Base-by-base conservation (phyloP, 1,140 invertebrate genomes). In the Protaetia brevitarsis region DNA sequence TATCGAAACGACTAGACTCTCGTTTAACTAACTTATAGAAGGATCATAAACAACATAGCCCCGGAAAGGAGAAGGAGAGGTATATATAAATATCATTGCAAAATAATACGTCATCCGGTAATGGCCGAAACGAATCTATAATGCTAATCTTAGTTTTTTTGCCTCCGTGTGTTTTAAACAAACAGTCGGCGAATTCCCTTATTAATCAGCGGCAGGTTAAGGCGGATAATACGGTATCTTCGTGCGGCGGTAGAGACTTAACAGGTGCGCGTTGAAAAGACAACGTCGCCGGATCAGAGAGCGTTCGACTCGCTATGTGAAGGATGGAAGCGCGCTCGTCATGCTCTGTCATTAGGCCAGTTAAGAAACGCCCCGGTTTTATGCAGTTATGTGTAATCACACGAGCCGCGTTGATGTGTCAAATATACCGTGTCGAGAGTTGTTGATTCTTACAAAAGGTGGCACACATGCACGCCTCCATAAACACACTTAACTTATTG, bases 321-420 rank as follows among this genome's bases (percentile, higher is more conserved):
- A 37, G 57, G 37, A 62, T 57, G 56, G 65, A 63, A 45, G 66
- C 65, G 57, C 37, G 63, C 41, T 23, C 34, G 37, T 58, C 26
- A 45, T 51, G 65, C 51, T 66, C 69, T 71, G 67, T 71, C 67
- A 71, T 71, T 71, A 71, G 67, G 59, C 63, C 57, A 67, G 60
- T 51, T 67, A 71, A 71, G 69, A 71, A 69, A 71, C 69, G 69
- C 69, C 69, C 69, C 51, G 67, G 65, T 69, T 71, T 71, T 71
- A 71, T 69, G 63, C 69, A 66, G 51, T 69, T 69, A 68, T 62
- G 65, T 67, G 69, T 71, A 71, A 71, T 71, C 65, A 71, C 69
- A 71, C 60, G 66, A 62, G 67, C 19, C 41, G 67, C 63, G 69
- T 65, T 67, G 65, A 71, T 71, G 69, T 71, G 69, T 71, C 69